Evolutionary conservation across 2,888 invertebrate genomes (phyloP).

Genomic region (Andrena camellia): DNA sequence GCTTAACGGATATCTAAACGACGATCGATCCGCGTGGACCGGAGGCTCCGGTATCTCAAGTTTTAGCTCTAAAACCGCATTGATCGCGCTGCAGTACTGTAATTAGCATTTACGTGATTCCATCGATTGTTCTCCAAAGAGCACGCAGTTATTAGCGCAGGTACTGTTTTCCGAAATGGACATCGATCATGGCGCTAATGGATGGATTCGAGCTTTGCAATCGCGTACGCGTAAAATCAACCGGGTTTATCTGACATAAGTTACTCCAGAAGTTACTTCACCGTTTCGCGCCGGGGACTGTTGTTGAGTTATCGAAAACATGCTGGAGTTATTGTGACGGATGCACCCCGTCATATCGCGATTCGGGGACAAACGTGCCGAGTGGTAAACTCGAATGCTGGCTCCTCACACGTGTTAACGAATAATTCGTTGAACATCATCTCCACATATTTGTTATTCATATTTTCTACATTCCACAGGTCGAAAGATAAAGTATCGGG

Average conservation of each 20-base stretch:
- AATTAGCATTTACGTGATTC: slow-evolving; percentile 58
- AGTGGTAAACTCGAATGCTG: background rate
- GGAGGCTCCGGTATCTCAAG: slow-evolving; percentile 26
- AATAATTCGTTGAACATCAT: too few species aligned
- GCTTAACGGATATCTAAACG: slow-evolving; percentile 48
- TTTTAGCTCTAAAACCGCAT: slow-evolving; percentile 28
- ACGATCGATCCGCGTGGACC: slow-evolving; percentile 32
- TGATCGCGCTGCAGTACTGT: slow-evolving; percentile 45
- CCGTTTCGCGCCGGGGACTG: slow-evolving; percentile 4
- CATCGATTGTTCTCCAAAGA: slow-evolving; percentile 20
- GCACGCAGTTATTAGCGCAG: slow-evolving; percentile 22
- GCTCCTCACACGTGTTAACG: too few species aligned
- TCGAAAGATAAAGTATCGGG: too few species aligned
- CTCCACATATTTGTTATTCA: too few species aligned
- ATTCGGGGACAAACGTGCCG: background rate
- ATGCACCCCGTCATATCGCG: background rate
- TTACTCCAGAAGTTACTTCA: slow-evolving; percentile 20
- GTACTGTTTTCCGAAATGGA: slow-evolving; percentile 30
- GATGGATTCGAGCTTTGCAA: background rate
- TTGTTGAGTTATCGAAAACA: slow-evolving; percentile 7
- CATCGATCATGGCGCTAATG: slow-evolving; percentile 34
- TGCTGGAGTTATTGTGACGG: background rate
- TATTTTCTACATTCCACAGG: too few species aligned
- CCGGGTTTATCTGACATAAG: slow-evolving; percentile 4
- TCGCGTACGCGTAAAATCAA: slow-evolving; percentile 1